Evolutionary conservation across 1,140 invertebrate genomes (phyloP), one percentile per base, ranked within the genome.

Genomic region (Solen grandis): DNA sequence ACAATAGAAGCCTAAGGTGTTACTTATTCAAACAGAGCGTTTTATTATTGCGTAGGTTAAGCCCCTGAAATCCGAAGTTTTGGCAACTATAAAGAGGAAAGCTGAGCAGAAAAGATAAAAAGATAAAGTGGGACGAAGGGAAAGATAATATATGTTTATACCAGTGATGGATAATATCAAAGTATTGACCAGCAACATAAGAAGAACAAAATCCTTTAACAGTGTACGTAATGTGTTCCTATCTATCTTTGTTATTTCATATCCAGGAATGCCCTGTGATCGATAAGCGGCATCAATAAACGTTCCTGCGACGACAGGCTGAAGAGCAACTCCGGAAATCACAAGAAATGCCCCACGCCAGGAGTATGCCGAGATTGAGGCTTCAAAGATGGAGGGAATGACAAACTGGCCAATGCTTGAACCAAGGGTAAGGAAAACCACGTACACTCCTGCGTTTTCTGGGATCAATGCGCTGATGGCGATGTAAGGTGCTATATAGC

Each of bases 341-440:
- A 72, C 22, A 27, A 72, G 22, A 41, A 72, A 72, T 1, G 69
- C 50, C 19, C 69, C 69, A 1, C 35, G 13, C 69, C 69, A 72
- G 25, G 69, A 5, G 31, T 57, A 72, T n/a, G 55, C 3, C 29
- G 1, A 13, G n/a, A 72, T 72, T 19, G 50, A 57, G 1, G 50
- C 10, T 29, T 72, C 69, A 22, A 36, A 72, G 22, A 72, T 27
- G 8, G 41, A 2, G 8, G 69, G 69, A 55, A 59, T 2, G 38
- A 59, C 8, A 31, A 72, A 57, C 29, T 72, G 69, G 35, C 69
- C 69, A 25, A 72, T 4, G 59, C 69, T 72, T 13, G 50, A 4
- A 14, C 69, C 69, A 14, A 72, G 14, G 22, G 69, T 35, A 35
- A 72, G 16, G 27, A 5, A 57, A 38, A 36, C 46, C 0, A 72